A percentile compares a stretch with the other conserved stretches of the same genome.
Conservation (phyloP, 2,113 vertebrate species). For the Tupaia tana region DNA sequence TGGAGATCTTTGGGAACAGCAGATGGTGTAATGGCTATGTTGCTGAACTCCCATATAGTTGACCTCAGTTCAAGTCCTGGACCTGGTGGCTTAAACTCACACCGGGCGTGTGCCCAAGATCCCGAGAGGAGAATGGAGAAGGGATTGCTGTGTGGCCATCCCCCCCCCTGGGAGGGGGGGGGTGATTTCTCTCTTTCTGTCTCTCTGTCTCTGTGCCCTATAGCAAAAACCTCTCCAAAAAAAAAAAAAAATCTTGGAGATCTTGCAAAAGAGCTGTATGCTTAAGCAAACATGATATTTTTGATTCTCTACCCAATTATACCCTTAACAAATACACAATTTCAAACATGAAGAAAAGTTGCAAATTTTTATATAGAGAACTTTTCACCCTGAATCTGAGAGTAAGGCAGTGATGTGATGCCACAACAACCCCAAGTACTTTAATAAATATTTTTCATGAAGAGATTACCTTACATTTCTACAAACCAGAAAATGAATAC, state of each 20-base stretch:
- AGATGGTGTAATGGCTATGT: no score
- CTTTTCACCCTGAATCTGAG: not conserved
- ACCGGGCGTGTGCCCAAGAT: no score
- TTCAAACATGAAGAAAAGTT: constrained; percentile 16
- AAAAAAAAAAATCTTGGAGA: no score
- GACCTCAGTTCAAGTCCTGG: no score
- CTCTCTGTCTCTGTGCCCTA: no score
- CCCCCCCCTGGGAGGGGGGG: no score
- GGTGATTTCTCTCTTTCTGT: no score
- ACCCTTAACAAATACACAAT: not conserved
- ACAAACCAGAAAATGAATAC: not conserved
- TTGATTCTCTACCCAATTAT: not conserved
- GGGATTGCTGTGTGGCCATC: no score
- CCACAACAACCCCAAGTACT: not conserved
- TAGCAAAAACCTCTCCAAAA: no score
- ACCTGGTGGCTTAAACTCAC: no score
- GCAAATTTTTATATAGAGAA: not conserved
- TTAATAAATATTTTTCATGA: not conserved
- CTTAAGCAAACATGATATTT: constrained; percentile 4
- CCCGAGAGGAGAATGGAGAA: no score
- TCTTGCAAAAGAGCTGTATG: not conserved
- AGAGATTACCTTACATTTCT: not conserved
- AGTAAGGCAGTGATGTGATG: not conserved
- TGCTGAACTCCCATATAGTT: no score
- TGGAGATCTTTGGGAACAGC: not conserved